Evolutionary conservation across 2,888 invertebrate species (phyloP).

Genomic region (Carcina quercana): DNA sequence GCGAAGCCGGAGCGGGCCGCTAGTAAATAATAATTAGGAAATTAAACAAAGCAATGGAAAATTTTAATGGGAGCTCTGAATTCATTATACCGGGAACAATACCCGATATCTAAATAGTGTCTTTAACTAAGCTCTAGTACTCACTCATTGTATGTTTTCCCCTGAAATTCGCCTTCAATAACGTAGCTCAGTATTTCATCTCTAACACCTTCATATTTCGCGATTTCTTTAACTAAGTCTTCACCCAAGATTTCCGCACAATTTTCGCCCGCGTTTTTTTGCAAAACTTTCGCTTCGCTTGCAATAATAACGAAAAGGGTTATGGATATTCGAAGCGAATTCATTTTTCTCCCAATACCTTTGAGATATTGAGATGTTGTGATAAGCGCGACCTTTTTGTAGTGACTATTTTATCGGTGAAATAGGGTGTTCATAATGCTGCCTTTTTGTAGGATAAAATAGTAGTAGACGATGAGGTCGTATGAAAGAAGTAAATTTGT

Average conservation of each 20-base stretch:
- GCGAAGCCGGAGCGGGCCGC: too few species aligned
- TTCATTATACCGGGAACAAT: too few species aligned
- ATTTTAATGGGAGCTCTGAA: too few species aligned
- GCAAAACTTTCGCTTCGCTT: conserved; percentile 36
- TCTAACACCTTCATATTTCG: conserved; percentile 64
- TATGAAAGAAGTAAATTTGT: too few species aligned
- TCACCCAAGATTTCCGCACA: conserved; percentile 54
- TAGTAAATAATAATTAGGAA: too few species aligned
- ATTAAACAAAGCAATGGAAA: too few species aligned
- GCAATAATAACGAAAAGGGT: conserved; percentile 28
- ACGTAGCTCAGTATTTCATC: conserved; percentile 69
- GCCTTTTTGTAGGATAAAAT: too few species aligned
- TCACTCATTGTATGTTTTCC: conserved; percentile 73
- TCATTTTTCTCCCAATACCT: conserved; percentile 33
- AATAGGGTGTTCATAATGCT: too few species aligned
- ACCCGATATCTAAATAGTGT: too few species aligned
- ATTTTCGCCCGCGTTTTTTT: conserved; percentile 29
- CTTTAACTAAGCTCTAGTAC: conserved; percentile 17
- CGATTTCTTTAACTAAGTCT: conserved; percentile 73
- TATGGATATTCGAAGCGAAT: conserved; percentile 26
- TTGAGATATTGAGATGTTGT: conserved; percentile 27
- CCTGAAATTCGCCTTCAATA: conserved; percentile 66
- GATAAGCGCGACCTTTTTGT: conserved; percentile 27
- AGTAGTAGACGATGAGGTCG: too few species aligned
- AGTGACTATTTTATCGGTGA: conserved; percentile 32